Evolutionary conservation across 2,113 vertebrate genomes (phyloP).

Genomic region (Corvus cornix): DNA sequence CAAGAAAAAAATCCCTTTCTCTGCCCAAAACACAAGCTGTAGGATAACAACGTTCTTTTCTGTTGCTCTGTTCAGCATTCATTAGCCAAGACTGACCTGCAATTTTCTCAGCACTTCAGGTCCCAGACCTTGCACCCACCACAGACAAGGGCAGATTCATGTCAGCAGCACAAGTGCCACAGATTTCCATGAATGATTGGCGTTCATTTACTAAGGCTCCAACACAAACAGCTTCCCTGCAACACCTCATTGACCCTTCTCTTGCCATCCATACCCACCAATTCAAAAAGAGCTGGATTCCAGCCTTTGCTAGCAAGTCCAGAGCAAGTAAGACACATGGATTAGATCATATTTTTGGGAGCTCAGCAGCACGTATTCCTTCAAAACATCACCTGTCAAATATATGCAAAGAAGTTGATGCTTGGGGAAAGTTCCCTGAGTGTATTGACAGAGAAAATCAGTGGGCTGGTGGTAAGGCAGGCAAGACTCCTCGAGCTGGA

Average conservation of each 20-base stretch:
- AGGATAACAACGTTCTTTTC: accelerated
- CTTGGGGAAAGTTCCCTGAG: neutral
- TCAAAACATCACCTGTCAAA: neutral
- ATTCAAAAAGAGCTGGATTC: neutral
- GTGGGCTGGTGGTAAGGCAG: accelerated
- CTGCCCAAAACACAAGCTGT: too few species aligned
- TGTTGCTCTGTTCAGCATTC: neutral
- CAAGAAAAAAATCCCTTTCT: neutral
- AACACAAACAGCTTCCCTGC: neutral
- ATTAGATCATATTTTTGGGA: neutral
- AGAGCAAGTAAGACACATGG: neutral
- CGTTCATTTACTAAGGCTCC: neutral
- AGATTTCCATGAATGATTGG: neutral
- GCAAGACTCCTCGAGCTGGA: neutral
- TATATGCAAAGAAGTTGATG: accelerated
- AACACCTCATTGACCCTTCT: neutral
- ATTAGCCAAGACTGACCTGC: neutral
- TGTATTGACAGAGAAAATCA: neutral
- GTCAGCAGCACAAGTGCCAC: neutral
- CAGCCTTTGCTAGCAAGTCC: neutral
- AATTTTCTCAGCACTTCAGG: neutral
- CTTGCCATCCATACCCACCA: accelerated
- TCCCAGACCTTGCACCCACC: neutral
- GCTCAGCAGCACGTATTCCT: neutral
- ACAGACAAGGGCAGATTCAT: neutral